Evolutionary conservation across 2,113 vertebrate genomes (phyloP).

Genomic region (Mustela lutreola): DNA sequence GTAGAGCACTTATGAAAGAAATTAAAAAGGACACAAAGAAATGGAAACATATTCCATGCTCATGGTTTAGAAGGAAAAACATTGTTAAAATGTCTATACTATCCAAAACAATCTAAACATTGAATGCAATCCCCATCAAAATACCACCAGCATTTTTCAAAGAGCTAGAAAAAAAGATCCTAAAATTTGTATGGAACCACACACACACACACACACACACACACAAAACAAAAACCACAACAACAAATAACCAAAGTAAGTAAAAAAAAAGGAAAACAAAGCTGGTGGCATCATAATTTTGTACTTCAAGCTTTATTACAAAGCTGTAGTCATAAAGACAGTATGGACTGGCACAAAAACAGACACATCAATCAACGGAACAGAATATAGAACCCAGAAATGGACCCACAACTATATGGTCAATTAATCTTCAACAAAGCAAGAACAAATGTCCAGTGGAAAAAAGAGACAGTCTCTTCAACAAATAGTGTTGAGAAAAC

Average conservation of each 20-base stretch:
- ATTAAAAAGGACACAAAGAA: not conserved
- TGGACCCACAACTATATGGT: not conserved
- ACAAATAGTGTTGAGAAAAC: not conserved
- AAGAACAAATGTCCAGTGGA: not conserved
- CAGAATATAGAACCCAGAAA: not conserved
- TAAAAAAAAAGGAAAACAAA: not conserved
- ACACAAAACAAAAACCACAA: no score
- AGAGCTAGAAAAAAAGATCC: not conserved
- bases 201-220: no score
- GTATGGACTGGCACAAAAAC: not conserved
- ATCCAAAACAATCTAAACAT: not conserved
- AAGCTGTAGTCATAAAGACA: not conserved
- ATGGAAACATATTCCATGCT: not conserved
- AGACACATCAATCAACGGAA: not conserved
- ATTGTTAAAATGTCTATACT: not conserved
- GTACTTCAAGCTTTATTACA: not conserved
- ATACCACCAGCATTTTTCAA: not conserved
- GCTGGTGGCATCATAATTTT: not conserved
- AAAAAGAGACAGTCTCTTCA: not conserved
- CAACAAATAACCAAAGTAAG: not conserved
- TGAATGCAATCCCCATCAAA: not conserved
- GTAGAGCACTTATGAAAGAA: not conserved
- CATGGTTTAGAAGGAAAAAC: not conserved
- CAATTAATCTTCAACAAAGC: not conserved
- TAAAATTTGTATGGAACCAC: not conserved